Conservation (phyloP, 2,797 vertebrate species). For the Parauchenoglanis ngamensis region DNA sequence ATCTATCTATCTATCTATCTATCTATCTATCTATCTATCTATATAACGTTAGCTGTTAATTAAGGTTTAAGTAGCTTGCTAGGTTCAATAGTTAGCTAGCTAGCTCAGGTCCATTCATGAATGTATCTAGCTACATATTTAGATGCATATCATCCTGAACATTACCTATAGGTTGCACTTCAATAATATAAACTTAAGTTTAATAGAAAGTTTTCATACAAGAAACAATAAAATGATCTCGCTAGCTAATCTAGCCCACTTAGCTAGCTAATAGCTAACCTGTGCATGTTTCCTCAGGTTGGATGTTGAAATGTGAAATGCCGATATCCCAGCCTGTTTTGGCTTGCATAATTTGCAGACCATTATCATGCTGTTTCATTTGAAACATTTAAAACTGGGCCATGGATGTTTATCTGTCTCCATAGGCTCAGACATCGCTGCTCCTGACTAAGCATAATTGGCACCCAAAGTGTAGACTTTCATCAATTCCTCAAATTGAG, state of each 20-base stretch:
- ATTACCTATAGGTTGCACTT: background rate
- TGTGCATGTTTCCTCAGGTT: background rate
- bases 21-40: too few species aligned
- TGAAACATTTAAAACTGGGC: background rate
- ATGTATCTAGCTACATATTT: background rate
- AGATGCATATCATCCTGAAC: background rate
- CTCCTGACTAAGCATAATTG: background rate
- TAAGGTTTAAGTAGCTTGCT: background rate
- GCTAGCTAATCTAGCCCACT: background rate
- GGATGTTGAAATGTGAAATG: background rate
- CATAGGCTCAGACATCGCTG: background rate
- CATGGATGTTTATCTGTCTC: background rate
- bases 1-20: too few species aligned
- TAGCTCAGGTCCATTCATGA: background rate
- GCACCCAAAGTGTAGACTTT: background rate
- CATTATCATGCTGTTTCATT: background rate
- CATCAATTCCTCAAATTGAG: background rate
- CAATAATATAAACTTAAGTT: background rate
- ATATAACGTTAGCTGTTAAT: background rate
- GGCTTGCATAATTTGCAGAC: background rate
- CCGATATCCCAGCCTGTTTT: background rate
- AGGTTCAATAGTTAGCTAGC: background rate
- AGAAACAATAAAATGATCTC: background rate
- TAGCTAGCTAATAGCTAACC: background rate
- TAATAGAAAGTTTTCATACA: background rate